Conservation (phyloP, 2,113 vertebrate genomes). For the Anthoscopus minutus region DNA sequence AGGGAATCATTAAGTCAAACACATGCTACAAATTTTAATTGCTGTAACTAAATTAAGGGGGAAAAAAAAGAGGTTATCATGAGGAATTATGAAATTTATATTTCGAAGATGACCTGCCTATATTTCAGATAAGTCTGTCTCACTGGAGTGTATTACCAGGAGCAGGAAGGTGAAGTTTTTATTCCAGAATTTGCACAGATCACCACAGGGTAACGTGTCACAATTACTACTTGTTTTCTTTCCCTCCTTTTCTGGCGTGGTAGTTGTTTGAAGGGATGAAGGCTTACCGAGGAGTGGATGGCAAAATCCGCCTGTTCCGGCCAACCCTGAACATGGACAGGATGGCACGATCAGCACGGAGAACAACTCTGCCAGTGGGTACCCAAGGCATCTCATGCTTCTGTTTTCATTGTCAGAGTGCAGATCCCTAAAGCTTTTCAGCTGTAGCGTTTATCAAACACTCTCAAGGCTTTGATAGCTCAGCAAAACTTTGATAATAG, state of each 20-base stretch:
- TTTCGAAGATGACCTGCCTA: not conserved
- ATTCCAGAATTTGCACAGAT: not conserved
- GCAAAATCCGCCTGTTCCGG: slow-evolving; percentile 83
- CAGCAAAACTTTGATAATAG: not conserved
- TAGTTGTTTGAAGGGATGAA: slow-evolving; percentile 92
- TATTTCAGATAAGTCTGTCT: not conserved
- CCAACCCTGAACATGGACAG: slow-evolving; percentile 85
- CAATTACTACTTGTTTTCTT: not conserved
- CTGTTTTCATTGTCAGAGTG: not conserved
- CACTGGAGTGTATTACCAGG: not conserved
- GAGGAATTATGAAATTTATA: not conserved
- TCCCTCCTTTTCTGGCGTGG: not conserved
- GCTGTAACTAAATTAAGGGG: not conserved
- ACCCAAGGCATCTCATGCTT: not conserved
- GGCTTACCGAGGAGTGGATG: slow-evolving; percentile 82
- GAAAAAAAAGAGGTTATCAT: not conserved
- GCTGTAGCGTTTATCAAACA: not conserved
- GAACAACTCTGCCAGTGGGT: slow-evolving; percentile 83
- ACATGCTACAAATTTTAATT: slow-evolving; percentile 46
- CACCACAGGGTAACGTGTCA: not conserved
- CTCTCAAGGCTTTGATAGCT: not conserved
- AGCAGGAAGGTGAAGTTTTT: not conserved
- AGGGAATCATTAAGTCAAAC: not conserved
- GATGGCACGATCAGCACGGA: slow-evolving; percentile 78
- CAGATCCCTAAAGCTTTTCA: not conserved